Evolutionary conservation across 2,113 vertebrate genomes (phyloP).

Genomic region (Nothoprocta perdicaria): DNA sequence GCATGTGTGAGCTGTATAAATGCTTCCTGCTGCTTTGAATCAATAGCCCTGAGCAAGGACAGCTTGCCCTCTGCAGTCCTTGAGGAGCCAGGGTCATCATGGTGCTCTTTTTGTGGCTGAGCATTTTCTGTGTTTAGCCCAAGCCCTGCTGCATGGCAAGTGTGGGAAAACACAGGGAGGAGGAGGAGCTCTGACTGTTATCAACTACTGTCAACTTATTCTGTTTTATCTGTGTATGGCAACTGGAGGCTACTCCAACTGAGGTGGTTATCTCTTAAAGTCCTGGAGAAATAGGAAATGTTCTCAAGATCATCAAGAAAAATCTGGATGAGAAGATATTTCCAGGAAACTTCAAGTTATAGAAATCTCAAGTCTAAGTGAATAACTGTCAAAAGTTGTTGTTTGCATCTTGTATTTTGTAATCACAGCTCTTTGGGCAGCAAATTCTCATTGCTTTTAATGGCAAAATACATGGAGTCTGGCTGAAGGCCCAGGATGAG

Average conservation of each 20-base stretch:
- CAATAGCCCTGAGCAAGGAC: not conserved
- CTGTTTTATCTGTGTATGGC: no score
- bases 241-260: not conserved
- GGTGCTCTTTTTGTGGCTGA: slow-evolving; percentile 21
- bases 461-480: not conserved
- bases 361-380: not conserved
- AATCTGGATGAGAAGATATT: not conserved
- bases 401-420: not conserved
- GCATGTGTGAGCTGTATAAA: not conserved
- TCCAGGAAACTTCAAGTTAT: not conserved
- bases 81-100: slow-evolving; percentile 34
- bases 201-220: not conserved
- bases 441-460: not conserved
- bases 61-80: not conserved
- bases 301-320: not conserved
- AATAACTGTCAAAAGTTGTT: not conserved
- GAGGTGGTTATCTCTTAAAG: not conserved
- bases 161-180: not conserved
- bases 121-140: not conserved
- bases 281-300: not conserved
- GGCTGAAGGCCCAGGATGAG: not conserved
- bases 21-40: not conserved
- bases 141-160: not conserved
- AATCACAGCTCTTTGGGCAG: not conserved
- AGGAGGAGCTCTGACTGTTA: not conserved